Evolutionary conservation across 2,113 vertebrate species (phyloP), one percentile per base, ranked within the genome.

Genomic region (Xiphorhynchus elegans): DNA sequence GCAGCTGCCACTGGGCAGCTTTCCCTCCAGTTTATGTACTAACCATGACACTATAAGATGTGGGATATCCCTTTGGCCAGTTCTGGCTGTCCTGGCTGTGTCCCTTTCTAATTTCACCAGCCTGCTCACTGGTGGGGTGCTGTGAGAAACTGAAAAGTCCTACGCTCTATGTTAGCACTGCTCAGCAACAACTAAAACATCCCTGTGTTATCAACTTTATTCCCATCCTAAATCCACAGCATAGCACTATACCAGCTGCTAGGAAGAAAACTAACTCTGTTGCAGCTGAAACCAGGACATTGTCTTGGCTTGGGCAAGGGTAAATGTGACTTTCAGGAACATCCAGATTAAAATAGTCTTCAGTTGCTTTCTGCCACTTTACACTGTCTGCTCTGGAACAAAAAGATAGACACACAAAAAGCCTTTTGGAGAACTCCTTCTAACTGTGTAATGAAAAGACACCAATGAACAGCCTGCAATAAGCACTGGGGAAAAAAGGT

Each of bases 391-490:
- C 9, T 82, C 25, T 82, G 28, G 26, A 85, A 87, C 9, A 50
- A 10, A 78, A 85, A 73, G 14, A 84, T 29, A 58, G 12, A 15
- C 29, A 84, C 31, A 55, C 6, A 44, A 79, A 68, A 62, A 50
- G 2, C 33, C 26, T 91, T 81, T 76, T 19, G 3, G 56, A 75
- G 8, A 59, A 44, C 11, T 75, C 42, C 62, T 96, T 94, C 84
- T 86, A 74, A 90, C 8, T 95, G 68, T 60, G 46, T 82, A 94
- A 92, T 49, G 50, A 89, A 96, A 96, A 81, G 59, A 39, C 83
- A 73, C 77, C 78, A 93, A 86, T 46, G 18, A 95, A 53, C 17
- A 89, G 39, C 9, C 42, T 91, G 47, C 42, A 91, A 77, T 90
- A 33, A 80, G 23, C 44, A 80, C 72, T 39, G n/a, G n/a, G 56